Evolutionary conservation across 2,888 invertebrate genomes (phyloP).

Genomic region (Tipula helvola): DNA sequence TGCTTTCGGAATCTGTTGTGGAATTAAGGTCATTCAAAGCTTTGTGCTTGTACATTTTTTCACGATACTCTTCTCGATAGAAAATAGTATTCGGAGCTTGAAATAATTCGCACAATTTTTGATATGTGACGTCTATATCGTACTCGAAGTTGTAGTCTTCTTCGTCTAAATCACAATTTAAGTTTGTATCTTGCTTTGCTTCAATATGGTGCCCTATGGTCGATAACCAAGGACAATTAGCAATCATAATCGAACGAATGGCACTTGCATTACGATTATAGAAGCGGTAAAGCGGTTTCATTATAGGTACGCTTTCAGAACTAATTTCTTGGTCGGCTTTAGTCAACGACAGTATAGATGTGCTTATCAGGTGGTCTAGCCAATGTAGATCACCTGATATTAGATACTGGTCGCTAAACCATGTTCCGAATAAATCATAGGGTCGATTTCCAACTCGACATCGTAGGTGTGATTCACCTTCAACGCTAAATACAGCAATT

Average conservation of each 20-base stretch:
- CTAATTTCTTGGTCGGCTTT: conserved; percentile 70
- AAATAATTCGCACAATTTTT: neutral
- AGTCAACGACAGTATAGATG: conserved; percentile 66
- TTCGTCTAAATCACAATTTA: conserved; percentile 13
- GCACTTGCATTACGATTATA: conserved; percentile 72
- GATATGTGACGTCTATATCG: neutral
- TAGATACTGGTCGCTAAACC: conserved; percentile 71
- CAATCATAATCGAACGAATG: conserved; percentile 62
- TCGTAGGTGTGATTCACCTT: conserved; percentile 54
- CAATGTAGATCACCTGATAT: conserved; percentile 71
- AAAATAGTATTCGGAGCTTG: conserved; percentile 34
- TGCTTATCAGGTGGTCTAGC: conserved; percentile 60
- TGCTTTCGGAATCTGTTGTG: conserved; percentile 14
- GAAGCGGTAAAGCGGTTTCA: conserved; percentile 58
- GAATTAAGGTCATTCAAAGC: conserved; percentile 18
- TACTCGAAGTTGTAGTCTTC: neutral
- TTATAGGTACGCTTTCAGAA: conserved; percentile 66
- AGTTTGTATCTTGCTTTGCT: conserved; percentile 27
- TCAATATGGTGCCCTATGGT: neutral
- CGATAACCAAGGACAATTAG: conserved; percentile 45
- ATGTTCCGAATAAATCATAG: conserved; percentile 80
- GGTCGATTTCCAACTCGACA: conserved; percentile 70
- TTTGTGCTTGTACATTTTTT: conserved; percentile 15
- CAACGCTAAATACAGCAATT: conserved; percentile 71
- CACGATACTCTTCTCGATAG: conserved; percentile 49